Percentiles rank a stretch among this genome's conserved stretches.
These are phyloP conservation scores for Tetropium fuscum DNA, from an alignment of 2,888 invertebrate species.

Conservation along the genomic window DNA sequence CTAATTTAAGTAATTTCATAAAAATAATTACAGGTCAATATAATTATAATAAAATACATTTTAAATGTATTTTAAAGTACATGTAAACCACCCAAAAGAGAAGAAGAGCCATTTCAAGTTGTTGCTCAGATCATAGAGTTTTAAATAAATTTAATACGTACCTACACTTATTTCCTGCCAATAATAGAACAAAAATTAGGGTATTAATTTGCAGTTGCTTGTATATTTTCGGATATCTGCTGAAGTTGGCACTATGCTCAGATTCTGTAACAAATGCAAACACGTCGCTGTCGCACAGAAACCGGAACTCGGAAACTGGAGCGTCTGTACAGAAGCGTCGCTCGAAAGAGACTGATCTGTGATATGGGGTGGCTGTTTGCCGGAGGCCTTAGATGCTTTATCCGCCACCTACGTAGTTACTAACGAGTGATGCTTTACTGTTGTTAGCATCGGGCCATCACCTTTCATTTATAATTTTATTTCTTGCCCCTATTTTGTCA, in stretches of 20 bases:
- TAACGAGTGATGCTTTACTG: conserved; percentile 4
- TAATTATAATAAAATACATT: too few relatives aligned
- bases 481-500: too few relatives aligned
- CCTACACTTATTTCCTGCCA: neutral
- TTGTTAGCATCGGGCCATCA: neutral
- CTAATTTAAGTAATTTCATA: too few relatives aligned
- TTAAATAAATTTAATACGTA: too few relatives aligned
- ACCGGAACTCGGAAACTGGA: conserved; percentile 26
- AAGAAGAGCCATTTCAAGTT: too few relatives aligned
- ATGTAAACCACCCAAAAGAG: too few relatives aligned
- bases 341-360: conserved; percentile 43
- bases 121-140: too few relatives aligned
- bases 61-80: too few relatives aligned
- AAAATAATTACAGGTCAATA: too few relatives aligned
- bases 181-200: conserved; percentile 5
- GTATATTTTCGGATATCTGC: conserved; percentile 3
- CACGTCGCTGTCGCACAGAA: conserved; percentile 18
- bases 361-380: conserved; percentile 36
- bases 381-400: conserved; percentile 23
- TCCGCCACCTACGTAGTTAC: conserved; percentile 26
- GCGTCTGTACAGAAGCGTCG: conserved; percentile 37
- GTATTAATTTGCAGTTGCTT: neutral
- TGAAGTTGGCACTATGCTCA: conserved; percentile 15
- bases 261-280: conserved; percentile 11
- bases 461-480: too few relatives aligned